Conservation (phyloP, 1,140 invertebrate genomes). For the Lineus longissimus region DNA sequence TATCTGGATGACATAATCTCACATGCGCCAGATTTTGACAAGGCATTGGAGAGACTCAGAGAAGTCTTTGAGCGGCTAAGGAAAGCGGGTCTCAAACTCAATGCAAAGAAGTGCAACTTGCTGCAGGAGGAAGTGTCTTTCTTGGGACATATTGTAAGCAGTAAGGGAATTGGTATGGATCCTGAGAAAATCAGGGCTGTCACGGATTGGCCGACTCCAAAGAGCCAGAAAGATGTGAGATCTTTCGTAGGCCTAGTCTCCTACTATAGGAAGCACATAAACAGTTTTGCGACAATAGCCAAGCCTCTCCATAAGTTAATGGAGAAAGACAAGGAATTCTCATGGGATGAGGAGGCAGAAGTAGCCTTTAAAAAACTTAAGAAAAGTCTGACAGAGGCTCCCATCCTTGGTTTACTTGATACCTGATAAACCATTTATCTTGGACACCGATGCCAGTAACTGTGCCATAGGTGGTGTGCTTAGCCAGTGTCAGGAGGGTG, state of each 20-base stretch:
- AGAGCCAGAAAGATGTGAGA: slow-evolving; percentile 12
- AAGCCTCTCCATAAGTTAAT: slow-evolving; percentile 22
- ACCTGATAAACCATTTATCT: slow-evolving; percentile 12
- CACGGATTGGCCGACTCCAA: slow-evolving; percentile 2
- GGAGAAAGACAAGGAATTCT: slow-evolving; percentile 14
- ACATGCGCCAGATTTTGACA: slow-evolving; percentile 11
- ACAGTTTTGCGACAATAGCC: slow-evolving; percentile 20
- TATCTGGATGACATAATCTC: slow-evolving; percentile 23
- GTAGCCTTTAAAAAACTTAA: slow-evolving; percentile 20
- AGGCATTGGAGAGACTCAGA: slow-evolving; percentile 1
- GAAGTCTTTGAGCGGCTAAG: slow-evolving; percentile 22
- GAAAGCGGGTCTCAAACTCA: slow-evolving; percentile 45
- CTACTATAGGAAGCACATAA: slow-evolving; percentile 17
- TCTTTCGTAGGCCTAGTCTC: slow-evolving; percentile 16
- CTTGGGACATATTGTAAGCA: slow-evolving; percentile 37
- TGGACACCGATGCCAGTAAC: slow-evolving; percentile 26
- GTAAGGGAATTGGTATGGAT: slow-evolving; percentile 13
- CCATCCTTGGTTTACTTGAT: slow-evolving; percentile 21
- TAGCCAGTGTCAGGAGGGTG: slow-evolving; percentile 22
- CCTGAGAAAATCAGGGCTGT: slow-evolving; percentile 11
- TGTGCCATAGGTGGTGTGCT: slow-evolving; percentile 31
- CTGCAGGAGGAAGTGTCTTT: slow-evolving; percentile 41
- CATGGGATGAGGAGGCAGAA: slow-evolving; percentile 20
- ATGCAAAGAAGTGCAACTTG: slow-evolving; percentile 51
- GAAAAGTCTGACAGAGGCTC: slow-evolving; percentile 11